Evolutionary conservation across 2,797 vertebrate species (phyloP), one percentile per base, ranked within the genome.

Genomic region (Acropternis orthonyx): DNA sequence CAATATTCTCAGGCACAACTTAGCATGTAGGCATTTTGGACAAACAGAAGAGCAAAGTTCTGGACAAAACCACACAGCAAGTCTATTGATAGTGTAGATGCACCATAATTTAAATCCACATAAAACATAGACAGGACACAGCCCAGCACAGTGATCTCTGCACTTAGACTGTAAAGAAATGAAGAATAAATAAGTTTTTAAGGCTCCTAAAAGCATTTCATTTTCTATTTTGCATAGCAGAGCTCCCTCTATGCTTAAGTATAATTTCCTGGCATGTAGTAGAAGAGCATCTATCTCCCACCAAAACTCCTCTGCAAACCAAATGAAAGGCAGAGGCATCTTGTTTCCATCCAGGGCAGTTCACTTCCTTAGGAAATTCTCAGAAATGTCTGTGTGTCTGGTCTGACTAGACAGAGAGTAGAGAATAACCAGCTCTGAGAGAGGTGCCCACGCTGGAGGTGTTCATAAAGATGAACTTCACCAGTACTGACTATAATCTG

Each of bases 241-340:
- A 49, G 27, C 18, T 54, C 14, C 17, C 9, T 37, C 43, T 66
- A 4, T 37, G 44, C 17, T 71, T 22, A 84, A 62, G 32, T 7
- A 5, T 23, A 81, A 16, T 6, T 56, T 79, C n/a, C 43, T 83
- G 59, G 22, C 16, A 20, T 0, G 0, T 34, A 32, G 27, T 22
- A 56, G 32, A 51, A 72, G 2, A 82, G 15, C 28, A 36, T 14
- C 23, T 59, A 6, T 18, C 19, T 76, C 30, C 36, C n/a, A 84
- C 10, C 9, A 77, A 56, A 66, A 24, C 22, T 81, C 17, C 24
- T 66, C 51, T 66, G 34, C 48, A 66, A 92, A 80, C 24, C 19
- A 75, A 44, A 26, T 14, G 5, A 26, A 51, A 85, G 66, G 34
- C 39, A 89, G 54, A 75, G 39, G 6, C 19, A 78, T 18, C 14